These are phyloP conservation scores for Python bivittatus DNA, from an alignment of 2,113 vertebrate genomes.

Conservation along the genomic window DNA sequence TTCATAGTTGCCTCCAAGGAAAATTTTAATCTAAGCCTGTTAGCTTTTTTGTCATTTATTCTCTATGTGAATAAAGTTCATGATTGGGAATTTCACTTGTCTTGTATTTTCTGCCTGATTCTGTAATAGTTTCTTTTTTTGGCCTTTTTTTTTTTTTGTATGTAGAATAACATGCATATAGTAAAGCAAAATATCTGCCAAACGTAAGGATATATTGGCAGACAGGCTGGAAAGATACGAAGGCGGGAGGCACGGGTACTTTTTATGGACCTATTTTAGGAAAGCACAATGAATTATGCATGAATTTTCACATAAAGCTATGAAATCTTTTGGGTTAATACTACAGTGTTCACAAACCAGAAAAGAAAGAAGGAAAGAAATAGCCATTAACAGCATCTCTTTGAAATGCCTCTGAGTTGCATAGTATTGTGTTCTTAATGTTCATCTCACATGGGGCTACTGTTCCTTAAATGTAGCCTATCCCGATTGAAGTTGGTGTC, in stretches of 20 bases:
- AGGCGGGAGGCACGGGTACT: background rate
- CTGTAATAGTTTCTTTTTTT: background rate
- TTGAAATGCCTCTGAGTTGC: background rate
- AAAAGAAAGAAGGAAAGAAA: background rate
- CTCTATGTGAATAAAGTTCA: background rate
- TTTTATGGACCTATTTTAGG: background rate
- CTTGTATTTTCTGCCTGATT: background rate
- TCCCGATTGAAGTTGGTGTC: constrained; percentile 38
- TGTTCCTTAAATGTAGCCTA: constrained; percentile 32
- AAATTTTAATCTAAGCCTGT: background rate
- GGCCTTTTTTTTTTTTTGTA: background rate
- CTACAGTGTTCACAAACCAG: background rate
- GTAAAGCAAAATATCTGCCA: background rate
- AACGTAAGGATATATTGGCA: background rate
- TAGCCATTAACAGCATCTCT: background rate
- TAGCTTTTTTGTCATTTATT: background rate
- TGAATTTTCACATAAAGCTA: constrained; percentile 1
- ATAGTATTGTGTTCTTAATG: constrained; percentile 26
- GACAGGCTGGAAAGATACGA: background rate
- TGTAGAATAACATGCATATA: background rate
- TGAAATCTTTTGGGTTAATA: background rate
- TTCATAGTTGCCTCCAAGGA: background rate
- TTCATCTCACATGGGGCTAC: background rate
- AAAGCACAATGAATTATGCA: background rate
- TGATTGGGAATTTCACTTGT: background rate